These are phyloP conservation scores for Lota lota DNA, from an alignment of 2,113 vertebrate species.

Conservation along the genomic window DNA sequence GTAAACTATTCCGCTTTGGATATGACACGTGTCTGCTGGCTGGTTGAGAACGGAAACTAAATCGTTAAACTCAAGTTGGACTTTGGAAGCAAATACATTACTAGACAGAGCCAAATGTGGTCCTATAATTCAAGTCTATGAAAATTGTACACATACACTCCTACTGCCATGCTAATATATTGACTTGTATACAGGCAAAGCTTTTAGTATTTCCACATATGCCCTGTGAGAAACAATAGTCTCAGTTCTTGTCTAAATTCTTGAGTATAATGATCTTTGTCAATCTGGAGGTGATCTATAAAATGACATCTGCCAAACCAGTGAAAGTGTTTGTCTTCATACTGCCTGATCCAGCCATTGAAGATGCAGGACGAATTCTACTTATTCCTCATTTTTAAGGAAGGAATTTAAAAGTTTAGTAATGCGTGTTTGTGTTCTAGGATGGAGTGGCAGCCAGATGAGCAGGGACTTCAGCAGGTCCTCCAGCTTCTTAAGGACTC, in stretches of 20 bases:
- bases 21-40: too few species aligned
- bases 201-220: background rate
- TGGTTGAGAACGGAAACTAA: too few species aligned
- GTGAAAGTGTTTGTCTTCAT: constrained; percentile 67
- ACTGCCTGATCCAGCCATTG: constrained; percentile 59
- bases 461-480: constrained; percentile 94
- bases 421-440: constrained; percentile 30
- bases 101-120: too few species aligned
- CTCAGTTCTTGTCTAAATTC: background rate
- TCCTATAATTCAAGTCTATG: too few species aligned
- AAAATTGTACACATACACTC: background rate
- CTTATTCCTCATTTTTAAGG: background rate
- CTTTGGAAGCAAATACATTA: too few species aligned
- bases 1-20: too few species aligned
- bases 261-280: too few species aligned
- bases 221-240: background rate
- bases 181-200: background rate
- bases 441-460: constrained; percentile 97
- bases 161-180: background rate
- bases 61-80: too few species aligned
- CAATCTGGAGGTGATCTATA: constrained; percentile 52
- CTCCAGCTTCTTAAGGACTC: constrained; percentile 93
- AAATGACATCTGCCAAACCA: constrained; percentile 41
- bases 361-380: background rate
- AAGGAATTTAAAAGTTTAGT: background rate